Evolutionary conservation across 2,797 vertebrate species (phyloP).

Genomic region (Dallia pectoralis): DNA sequence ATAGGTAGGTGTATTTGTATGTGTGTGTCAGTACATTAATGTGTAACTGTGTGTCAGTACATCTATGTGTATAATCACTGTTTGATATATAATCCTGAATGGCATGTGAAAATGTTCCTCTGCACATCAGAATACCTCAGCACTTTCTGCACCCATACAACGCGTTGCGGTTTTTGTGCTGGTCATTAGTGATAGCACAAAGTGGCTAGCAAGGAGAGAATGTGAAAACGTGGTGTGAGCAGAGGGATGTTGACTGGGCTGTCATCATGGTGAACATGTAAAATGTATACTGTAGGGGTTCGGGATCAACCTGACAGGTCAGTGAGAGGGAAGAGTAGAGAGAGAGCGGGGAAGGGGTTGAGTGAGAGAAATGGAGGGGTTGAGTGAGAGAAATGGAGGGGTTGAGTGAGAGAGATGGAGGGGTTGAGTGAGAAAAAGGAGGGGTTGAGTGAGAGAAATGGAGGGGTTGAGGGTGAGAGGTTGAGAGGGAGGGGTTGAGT

Average conservation of each 20-base stretch:
- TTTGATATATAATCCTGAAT: constrained; percentile 69
- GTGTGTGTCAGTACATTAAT: constrained; percentile 57
- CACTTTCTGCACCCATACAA: constrained; percentile 37
- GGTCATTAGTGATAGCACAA: constrained; percentile 51
- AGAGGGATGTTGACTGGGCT: constrained; percentile 45
- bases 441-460: not conserved
- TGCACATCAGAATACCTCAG: constrained; percentile 68
- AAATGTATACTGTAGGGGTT: constrained; percentile 22
- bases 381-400: not conserved
- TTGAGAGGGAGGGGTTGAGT: not conserved
- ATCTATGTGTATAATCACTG: constrained; percentile 48
- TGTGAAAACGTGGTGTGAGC: constrained; percentile 54
- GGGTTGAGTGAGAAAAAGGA: not conserved
- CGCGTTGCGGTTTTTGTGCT: constrained; percentile 19
- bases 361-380: not conserved
- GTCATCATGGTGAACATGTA: constrained; percentile 48
- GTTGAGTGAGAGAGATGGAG: not conserved
- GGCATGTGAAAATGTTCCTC: constrained; percentile 58
- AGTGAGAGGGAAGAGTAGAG: not conserved
- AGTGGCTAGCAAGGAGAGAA: constrained; percentile 47
- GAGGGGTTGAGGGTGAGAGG: not conserved
- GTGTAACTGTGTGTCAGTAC: constrained; percentile 57
- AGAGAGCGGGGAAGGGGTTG: not conserved
- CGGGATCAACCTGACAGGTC: constrained; percentile 4
- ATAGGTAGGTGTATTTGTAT: constrained; percentile 38